phyloP scores from a whole-genome alignment of 2,888 invertebrate genomes.

The Plutella xylostella region DNA sequence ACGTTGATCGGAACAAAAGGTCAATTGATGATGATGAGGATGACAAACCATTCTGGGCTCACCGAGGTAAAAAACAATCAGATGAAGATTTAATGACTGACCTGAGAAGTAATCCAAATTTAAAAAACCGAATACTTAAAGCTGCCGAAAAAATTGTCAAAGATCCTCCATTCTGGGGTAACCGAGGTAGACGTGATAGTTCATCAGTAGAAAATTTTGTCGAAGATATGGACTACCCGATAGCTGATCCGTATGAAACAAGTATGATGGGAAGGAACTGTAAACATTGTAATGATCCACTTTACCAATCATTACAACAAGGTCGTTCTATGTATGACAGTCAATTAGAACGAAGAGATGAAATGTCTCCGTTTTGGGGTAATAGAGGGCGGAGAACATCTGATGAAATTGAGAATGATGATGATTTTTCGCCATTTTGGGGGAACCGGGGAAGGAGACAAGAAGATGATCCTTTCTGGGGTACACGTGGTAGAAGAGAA shows the following conservation, averaged over 20 bases:
- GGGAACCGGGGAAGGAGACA: conserved; percentile 27
- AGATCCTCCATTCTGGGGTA: conserved; percentile 51
- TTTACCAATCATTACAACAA: conserved; percentile 3
- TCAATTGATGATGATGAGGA: conserved; percentile 33
- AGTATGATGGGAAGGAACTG: conserved; percentile 17
- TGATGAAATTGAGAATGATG: conserved; percentile 23
- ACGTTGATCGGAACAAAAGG: conserved; percentile 36
- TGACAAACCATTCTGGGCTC: conserved; percentile 35
- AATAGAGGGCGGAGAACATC: conserved; percentile 34
- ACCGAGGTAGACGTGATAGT: conserved; percentile 41
- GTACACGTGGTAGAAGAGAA: conserved; percentile 28
- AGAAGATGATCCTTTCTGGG: conserved; percentile 28
- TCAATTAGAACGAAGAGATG: conserved; percentile 24
- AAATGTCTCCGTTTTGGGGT: conserved; percentile 39
- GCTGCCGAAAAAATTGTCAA: conserved; percentile 20
- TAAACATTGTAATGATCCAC: conserved; percentile 27
- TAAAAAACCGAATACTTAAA: conserved; percentile 5
- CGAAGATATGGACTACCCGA: conserved; percentile 22
- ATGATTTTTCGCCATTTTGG: conserved; percentile 22
- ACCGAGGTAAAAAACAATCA: conserved; percentile 27
- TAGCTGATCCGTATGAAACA: conserved; percentile 2
- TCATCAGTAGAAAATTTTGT: conserved; percentile 28
- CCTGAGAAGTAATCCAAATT: neutral
- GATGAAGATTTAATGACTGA: conserved; percentile 20
- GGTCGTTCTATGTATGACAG: conserved; percentile 5